These are phyloP conservation scores for Hydrocynus forskahlii DNA, from an alignment of 2,797 vertebrate genomes.

Conservation along the genomic window DNA sequence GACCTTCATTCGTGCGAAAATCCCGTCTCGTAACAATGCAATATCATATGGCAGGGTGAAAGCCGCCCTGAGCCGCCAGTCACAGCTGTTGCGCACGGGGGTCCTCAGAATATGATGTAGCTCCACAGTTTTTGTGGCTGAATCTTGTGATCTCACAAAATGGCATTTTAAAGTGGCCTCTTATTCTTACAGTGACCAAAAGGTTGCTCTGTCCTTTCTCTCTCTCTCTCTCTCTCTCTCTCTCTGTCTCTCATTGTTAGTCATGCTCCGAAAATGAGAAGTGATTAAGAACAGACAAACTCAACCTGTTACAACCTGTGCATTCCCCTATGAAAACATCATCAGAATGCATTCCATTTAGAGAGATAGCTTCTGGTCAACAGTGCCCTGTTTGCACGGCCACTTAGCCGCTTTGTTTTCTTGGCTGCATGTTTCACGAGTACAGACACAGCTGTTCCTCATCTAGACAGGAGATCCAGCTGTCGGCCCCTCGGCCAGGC, in stretches of 20 bases:
- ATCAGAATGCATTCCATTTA: conserved; percentile 33
- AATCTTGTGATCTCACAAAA: not conserved
- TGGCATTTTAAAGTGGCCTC: not conserved
- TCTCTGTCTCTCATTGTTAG: not conserved
- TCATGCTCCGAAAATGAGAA: conserved; percentile 10
- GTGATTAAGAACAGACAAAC: not conserved
- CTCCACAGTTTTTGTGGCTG: not conserved
- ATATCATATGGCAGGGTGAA: conserved; percentile 27
- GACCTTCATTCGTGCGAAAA: conserved; percentile 53
- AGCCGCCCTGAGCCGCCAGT: conserved; percentile 17
- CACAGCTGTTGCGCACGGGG: conserved; percentile 10
- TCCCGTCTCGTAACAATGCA: conserved; percentile 33
- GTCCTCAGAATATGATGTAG: not conserved
- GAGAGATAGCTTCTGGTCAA: conserved; percentile 39
- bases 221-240: no score
- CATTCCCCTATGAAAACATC: not conserved
- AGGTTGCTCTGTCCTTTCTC: not conserved
- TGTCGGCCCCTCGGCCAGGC: conserved; percentile 46
- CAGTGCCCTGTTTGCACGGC: conserved; percentile 8
- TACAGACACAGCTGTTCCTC: conserved; percentile 59
- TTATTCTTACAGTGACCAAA: not conserved
- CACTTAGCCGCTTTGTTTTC: conserved; percentile 62
- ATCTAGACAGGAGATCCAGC: conserved; percentile 56
- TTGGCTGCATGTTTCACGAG: conserved; percentile 37
- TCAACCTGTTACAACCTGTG: not conserved